These are phyloP conservation scores for Macrophya annulata DNA, from an alignment of 2,888 invertebrate genomes.

Conservation along the genomic window DNA sequence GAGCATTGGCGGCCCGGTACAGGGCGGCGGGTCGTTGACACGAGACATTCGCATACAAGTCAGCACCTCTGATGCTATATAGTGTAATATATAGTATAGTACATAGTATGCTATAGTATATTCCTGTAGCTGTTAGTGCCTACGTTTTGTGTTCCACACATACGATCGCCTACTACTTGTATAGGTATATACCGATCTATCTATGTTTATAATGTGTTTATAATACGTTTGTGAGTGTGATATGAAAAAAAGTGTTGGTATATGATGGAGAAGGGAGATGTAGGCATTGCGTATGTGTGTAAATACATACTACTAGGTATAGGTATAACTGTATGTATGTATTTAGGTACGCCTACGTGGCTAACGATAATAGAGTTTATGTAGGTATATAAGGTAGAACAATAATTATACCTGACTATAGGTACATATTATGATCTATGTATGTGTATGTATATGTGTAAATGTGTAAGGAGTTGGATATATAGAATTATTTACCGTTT, in stretches of 20 bases:
- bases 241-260: not conserved
- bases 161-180: not conserved
- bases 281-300: not conserved
- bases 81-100: not conserved
- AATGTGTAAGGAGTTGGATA: not conserved
- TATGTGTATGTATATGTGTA: not conserved
- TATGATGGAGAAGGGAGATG: not conserved
- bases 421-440: not conserved
- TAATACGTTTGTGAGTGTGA: too few species aligned
- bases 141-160: not conserved
- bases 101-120: not conserved
- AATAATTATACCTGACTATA: conserved; percentile 11
- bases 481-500: conserved; percentile 34
- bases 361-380: conserved; percentile 28
- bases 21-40: conserved; percentile 53
- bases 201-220: too few species aligned
- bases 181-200: too few species aligned
- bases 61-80: not conserved
- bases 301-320: not conserved
- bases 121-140: not conserved
- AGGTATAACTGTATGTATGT: not conserved
- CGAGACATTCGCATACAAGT: conserved; percentile 39
- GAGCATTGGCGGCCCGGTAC: conserved; percentile 19
- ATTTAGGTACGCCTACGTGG: conserved; percentile 37
- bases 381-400: not conserved